Evolutionary conservation across 2,113 vertebrate species (phyloP).

Genomic region (Oreotragus oreotragus): DNA sequence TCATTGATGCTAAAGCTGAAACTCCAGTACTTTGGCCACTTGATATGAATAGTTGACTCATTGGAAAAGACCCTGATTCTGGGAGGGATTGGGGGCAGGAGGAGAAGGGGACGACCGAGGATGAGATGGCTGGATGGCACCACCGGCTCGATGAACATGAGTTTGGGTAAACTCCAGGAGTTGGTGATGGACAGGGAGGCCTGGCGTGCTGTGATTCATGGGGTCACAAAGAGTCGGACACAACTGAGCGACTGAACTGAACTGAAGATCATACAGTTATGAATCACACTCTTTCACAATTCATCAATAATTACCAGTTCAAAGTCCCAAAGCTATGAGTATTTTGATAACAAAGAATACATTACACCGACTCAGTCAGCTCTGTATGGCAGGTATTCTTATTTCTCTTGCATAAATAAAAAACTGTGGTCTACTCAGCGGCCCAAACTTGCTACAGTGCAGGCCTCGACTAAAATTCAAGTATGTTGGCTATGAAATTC

Average conservation of each 20-base stretch:
- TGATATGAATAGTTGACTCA: rapidly evolving
- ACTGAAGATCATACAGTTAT: neutral
- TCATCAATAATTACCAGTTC: neutral
- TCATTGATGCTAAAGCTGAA: too few species aligned
- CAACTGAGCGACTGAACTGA: too few species aligned
- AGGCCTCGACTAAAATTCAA: neutral
- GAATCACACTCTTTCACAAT: neutral
- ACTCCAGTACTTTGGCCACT: too few species aligned
- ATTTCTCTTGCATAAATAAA: neutral
- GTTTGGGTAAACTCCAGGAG: too few species aligned
- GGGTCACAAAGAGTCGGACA: too few species aligned
- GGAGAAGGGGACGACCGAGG: too few species aligned
- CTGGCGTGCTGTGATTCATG: too few species aligned
- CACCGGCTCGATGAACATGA: rapidly evolving
- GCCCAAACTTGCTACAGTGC: neutral
- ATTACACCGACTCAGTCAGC: neutral
- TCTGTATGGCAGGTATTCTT: neutral
- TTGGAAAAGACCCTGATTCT: too few species aligned
- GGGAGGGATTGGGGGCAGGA: too few species aligned
- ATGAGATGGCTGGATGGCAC: too few species aligned
- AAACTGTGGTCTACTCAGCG: neutral
- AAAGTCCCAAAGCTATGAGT: neutral
- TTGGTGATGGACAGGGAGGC: too few species aligned
- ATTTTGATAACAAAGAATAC: neutral
- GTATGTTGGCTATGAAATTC: neutral